phyloP scores from a whole-genome alignment of 2,797 vertebrate species.

The Caiman crocodilus region DNA sequence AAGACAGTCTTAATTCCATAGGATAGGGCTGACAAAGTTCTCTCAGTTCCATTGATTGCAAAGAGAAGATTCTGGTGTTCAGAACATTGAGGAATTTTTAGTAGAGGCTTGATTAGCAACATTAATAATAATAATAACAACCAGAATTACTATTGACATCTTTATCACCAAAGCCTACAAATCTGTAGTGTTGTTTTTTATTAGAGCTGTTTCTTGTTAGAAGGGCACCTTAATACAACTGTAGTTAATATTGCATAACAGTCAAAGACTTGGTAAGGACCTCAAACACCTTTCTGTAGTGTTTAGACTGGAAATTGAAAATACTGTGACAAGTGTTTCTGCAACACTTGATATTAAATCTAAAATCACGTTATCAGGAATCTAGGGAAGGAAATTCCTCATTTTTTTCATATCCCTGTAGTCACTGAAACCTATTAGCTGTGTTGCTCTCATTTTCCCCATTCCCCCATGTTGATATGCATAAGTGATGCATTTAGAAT shows the following conservation, averaged over 20 bases:
- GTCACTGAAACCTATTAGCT: not conserved
- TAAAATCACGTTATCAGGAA: not conserved
- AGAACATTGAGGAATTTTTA: not conserved
- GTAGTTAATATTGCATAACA: rapidly evolving
- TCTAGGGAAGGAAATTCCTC: not conserved
- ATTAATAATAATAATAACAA: not conserved
- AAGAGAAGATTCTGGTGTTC: not conserved
- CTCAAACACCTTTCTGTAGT: not conserved
- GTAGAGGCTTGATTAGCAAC: not conserved
- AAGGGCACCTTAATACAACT: not conserved
- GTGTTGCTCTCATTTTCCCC: not conserved
- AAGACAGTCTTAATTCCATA: no score
- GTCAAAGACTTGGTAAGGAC: not conserved
- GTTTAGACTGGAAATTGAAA: not conserved
- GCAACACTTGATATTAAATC: not conserved
- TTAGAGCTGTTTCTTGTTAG: not conserved
- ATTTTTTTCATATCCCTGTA: not conserved
- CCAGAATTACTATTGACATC: not conserved
- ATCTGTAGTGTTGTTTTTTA: not conserved
- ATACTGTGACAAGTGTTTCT: not conserved
- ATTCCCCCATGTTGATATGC: not conserved
- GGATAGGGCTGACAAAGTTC: no score
- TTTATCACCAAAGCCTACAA: not conserved
- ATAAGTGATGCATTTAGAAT: not conserved
- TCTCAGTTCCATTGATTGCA: not conserved